Evolutionary conservation across 2,888 invertebrate species (phyloP).

Genomic region (Caenorhabditis japonica): DNA sequence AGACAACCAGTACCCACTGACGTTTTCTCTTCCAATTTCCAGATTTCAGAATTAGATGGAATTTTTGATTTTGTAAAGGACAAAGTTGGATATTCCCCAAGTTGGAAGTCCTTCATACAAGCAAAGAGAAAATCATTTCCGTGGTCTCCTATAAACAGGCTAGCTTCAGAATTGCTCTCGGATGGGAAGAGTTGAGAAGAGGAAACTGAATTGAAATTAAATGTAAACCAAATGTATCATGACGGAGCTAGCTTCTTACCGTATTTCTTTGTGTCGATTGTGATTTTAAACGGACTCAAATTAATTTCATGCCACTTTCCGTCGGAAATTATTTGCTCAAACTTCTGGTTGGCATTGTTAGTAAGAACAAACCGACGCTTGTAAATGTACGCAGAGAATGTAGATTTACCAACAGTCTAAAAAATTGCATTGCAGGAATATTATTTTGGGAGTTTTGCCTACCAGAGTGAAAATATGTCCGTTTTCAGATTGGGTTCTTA

Average conservation of each 20-base stretch:
- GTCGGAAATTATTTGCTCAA: conserved; percentile 54
- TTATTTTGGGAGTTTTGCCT: not conserved
- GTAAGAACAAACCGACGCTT: conserved; percentile 51
- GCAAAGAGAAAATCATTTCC: conserved; percentile 26
- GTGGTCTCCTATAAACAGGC: conserved; percentile 38
- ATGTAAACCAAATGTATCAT: too few species aligned
- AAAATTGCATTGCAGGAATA: not conserved
- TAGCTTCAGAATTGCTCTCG: conserved; percentile 18
- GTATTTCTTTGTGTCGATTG: conserved; percentile 54
- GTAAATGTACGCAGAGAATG: conserved; percentile 36
- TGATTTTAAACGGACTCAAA: conserved; percentile 50
- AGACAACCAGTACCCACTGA: conserved; percentile 57
- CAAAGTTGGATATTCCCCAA: conserved; percentile 51
- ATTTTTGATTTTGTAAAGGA: conserved; percentile 55
- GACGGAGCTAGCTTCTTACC: conserved; percentile 50
- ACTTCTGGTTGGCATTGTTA: conserved; percentile 36
- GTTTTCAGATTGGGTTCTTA: conserved; percentile 58
- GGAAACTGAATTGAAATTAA: conserved; percentile 24
- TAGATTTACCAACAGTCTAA: conserved; percentile 28
- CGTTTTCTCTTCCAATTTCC: conserved; percentile 34
- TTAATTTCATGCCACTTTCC: conserved; percentile 62
- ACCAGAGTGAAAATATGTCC: conserved; percentile 63
- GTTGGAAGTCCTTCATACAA: conserved; percentile 50
- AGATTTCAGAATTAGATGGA: conserved; percentile 26
- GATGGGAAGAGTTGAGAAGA: conserved; percentile 38